Evolutionary conservation across 2,113 vertebrate species (phyloP), one percentile per base, ranked within the genome.

Genomic region (Genyomyrus donnyi): DNA sequence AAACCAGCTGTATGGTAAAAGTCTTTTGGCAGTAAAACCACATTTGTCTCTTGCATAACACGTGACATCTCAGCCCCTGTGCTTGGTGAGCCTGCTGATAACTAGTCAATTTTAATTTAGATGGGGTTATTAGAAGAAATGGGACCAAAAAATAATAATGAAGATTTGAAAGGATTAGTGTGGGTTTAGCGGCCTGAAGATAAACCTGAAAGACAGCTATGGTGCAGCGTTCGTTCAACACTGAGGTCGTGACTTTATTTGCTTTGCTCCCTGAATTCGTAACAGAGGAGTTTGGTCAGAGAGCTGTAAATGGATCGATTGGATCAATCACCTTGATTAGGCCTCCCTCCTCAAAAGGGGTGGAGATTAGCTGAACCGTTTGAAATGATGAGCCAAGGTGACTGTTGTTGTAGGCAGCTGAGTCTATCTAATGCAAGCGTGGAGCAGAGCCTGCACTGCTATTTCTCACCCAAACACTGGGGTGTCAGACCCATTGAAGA

Each of bases 111-210:
- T 94, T 93, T 93, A 93, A 95, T 95, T 56, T 93, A 94, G 93
- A 94, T 93, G 84, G 15, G 88, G 62, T 91, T 92, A 94, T 94
- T 92, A 93, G 90, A 91, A 87, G 93, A 90, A 89, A 90, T 49
- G 49, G 46, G 74, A 15, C 31, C 24, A 31, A 80, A 35, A 46
- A 27, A 87, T 13, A 7, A 91, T 89, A 58, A 90, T 90, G 89
- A 88, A 91, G 92, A 93, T 94, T 93, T 93, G 91, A 93, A 94
- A 77, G 92, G 94, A 95, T 95, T 95, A 95, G 92, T 91, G 86
- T 89, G 90, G 91, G 92, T 86, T 91, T 91, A 91, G 91, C 66
- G 88, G 35, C 17, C 49, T 88, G 88, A 90, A 88, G 91, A 91
- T 92, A 92, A 90, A 93, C 90, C 94, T 92, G 92, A 53, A 27